phyloP scores from a whole-genome alignment of 2,113 vertebrate genomes.

The Hippolais icterina region DNA sequence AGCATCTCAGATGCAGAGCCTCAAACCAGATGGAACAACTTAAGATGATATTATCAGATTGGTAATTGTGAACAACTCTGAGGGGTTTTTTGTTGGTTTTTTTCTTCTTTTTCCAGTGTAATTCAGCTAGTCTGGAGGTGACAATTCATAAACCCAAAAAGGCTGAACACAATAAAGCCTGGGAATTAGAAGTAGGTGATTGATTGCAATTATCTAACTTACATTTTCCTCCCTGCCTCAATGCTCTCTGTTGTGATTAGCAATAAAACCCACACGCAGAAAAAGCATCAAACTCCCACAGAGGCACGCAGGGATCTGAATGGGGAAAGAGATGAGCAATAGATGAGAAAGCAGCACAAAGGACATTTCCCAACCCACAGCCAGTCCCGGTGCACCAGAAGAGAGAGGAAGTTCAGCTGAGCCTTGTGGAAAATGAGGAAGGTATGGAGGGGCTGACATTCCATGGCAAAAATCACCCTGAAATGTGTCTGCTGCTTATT shows the following conservation, averaged over 20 bases:
- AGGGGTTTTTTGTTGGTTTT: background rate
- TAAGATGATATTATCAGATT: background rate
- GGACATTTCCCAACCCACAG: background rate
- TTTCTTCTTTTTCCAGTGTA: background rate
- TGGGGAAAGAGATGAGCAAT: background rate
- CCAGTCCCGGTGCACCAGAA: background rate
- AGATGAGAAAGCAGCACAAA: background rate
- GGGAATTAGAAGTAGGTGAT: background rate
- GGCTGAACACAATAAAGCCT: background rate
- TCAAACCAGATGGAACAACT: background rate
- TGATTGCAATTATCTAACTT: background rate
- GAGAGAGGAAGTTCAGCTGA: background rate
- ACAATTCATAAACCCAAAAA: conserved; percentile 6
- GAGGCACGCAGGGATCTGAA: background rate
- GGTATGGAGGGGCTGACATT: background rate
- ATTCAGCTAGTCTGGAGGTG: background rate
- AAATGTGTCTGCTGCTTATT: background rate
- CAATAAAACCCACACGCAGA: background rate
- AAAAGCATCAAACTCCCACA: background rate
- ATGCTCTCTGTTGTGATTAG: background rate
- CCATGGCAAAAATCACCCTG: background rate
- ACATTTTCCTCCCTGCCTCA: background rate
- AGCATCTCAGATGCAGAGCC: background rate
- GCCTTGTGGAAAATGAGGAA: background rate
- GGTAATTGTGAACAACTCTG: background rate